A percentile compares a stretch with the other conserved stretches of the same genome.
phyloP scores from a whole-genome alignment of 2,888 invertebrate species.

The Liopterus haemorrhoidalis region DNA sequence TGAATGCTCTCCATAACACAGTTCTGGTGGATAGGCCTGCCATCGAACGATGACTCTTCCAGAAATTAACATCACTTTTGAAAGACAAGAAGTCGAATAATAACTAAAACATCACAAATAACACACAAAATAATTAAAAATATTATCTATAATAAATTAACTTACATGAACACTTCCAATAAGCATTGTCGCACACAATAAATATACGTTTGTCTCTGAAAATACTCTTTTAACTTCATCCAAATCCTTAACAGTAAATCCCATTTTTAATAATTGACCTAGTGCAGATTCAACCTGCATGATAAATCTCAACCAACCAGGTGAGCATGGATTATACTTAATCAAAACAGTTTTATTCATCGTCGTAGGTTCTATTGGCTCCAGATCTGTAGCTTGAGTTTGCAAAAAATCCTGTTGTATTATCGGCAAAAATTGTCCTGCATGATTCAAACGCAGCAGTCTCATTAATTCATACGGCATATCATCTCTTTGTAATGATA shows the following conservation, averaged over 20 bases:
- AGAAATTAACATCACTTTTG: constrained; percentile 95
- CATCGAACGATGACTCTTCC: constrained; percentile 79
- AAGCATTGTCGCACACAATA: constrained; percentile 82
- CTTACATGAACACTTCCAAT: constrained; percentile 92
- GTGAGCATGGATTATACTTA: constrained; percentile 66
- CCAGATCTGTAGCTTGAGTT: constrained; percentile 69
- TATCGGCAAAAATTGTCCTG: constrained; percentile 71
- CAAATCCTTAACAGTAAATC: constrained; percentile 88
- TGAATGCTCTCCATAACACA: constrained; percentile 90
- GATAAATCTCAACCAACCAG: constrained; percentile 72
- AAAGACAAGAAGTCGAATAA: constrained; percentile 95
- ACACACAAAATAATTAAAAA: constrained; percentile 2
- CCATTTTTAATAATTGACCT: constrained; percentile 62
- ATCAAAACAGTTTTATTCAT: constrained; percentile 61
- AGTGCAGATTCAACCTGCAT: constrained; percentile 72
- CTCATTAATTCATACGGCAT: constrained; percentile 40
- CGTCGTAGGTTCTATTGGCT: constrained; percentile 51
- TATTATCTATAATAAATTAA: constrained; percentile 30
- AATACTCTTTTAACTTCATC: constrained; percentile 97
- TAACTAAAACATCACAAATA: constrained; percentile 57
- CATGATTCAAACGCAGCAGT: constrained; percentile 53
- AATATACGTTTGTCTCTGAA: constrained; percentile 89
- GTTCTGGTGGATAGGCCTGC: constrained; percentile 85
- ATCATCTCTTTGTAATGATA: constrained; percentile 39
- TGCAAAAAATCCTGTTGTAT: constrained; percentile 77